Evolutionary conservation across 1,140 invertebrate species (phyloP), one percentile per base, ranked within the genome.

Genomic region (Trichoplusia ni): DNA sequence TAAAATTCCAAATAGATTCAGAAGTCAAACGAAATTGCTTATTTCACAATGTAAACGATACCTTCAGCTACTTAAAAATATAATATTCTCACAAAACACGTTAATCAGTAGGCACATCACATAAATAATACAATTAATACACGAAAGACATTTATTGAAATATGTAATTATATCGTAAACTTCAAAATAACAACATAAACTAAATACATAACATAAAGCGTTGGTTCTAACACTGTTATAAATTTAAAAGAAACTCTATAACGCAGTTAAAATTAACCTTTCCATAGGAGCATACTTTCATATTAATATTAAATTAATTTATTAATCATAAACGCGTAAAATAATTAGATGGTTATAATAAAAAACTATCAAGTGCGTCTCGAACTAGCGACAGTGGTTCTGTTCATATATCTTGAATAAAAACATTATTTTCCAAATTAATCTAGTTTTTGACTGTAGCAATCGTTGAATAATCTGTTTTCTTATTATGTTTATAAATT

Each of bases 191-290:
- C 7, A 27, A 29, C 25, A 47, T 46, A 29, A 47, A 29, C 7
- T 13, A 29, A 1, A 29, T 27, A 29, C 44, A 29, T 16, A 56
- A 7, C 6, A 31, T 18, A 2, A 18, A 5, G 14, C 8, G 14
- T 29, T 4, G 8, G 13, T 56, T 0, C 35, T 7, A 56, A 40
- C 49, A 53, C 19, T 23, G 46, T 18, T 49, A 21, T 51, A 51
- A 51, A 51, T 51, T 51, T 33, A 33, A 14, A 1, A 7, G 4
- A 31, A 47, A 8, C 13, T 65, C 59, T 59, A 66, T 59, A 16
- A 54, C 49, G 47, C 9, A 18, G 47, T 71, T 67, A 67, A 71
- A 71, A 63, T 71, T 68, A 65, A 65, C 25, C 44, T 44, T 63
- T 67, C 53, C 42, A 62, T 40, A 62, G 19, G 38, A 33, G n/a